A percentile compares a stretch with the other conserved stretches of the same genome.
phyloP scores from a whole-genome alignment of 2,888 invertebrate genomes.

The Tanytarsus gracilentus region DNA sequence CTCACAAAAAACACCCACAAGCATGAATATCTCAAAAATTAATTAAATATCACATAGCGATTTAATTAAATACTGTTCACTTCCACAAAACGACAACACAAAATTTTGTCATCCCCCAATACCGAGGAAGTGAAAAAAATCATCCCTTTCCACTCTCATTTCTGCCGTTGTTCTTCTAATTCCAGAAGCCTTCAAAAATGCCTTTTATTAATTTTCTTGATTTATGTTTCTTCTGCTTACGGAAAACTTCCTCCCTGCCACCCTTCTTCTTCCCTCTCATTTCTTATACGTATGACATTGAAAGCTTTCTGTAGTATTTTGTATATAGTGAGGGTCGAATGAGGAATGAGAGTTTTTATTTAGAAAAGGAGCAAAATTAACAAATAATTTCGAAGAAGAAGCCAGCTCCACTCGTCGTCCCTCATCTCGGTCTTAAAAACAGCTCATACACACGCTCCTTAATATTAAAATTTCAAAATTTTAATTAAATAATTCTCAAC shows the following conservation, averaged over 20 bases:
- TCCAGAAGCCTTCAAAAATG: constrained; percentile 5
- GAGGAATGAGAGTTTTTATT: too few relatives aligned
- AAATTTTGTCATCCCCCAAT: neutral
- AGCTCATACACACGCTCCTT: constrained; percentile 12
- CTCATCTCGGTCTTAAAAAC: neutral
- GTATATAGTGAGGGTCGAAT: too few relatives aligned
- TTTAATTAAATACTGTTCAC: too few relatives aligned
- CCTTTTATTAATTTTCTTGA: constrained; percentile 14
- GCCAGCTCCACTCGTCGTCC: neutral
- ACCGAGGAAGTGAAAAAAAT: too few relatives aligned
- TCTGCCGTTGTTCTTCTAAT: neutral
- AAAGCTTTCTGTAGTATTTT: too few relatives aligned
- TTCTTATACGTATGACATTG: neutral
- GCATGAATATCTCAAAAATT: too few relatives aligned
- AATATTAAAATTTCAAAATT: constrained; percentile 27
- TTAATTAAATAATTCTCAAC: constrained; percentile 29
- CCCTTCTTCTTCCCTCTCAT: neutral
- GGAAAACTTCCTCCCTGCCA: neutral
- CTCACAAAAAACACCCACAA: too few relatives aligned
- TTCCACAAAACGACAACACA: neutral
- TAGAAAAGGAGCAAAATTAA: too few relatives aligned
- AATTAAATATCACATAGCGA: too few relatives aligned
- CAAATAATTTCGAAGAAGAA: neutral
- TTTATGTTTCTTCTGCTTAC: constrained; percentile 1
- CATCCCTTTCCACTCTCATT: constrained; percentile 1